These are phyloP conservation scores for Hycleus cichorii DNA, from an alignment of 1,140 invertebrate species.

Conservation along the genomic window DNA sequence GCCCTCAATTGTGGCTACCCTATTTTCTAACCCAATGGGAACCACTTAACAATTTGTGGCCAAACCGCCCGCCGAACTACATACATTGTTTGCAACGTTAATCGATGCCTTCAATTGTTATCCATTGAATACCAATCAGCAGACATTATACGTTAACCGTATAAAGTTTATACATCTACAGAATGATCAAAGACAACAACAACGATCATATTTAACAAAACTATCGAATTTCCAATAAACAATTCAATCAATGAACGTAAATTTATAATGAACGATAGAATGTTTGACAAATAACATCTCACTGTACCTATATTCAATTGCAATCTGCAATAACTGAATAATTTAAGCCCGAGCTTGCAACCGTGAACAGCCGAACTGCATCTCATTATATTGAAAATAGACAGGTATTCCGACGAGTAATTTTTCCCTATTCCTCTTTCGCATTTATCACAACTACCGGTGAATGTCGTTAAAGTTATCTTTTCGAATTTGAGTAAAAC, in stretches of 20 bases:
- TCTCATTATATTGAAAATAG: slow-evolving; percentile 13
- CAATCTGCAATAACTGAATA: neutral
- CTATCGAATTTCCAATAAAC: neutral
- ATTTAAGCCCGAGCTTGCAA: slow-evolving; percentile 2
- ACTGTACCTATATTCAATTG: neutral
- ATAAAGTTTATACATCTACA: too few species aligned
- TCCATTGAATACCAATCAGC: slow-evolving; percentile 12
- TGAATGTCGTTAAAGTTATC: too few species aligned
- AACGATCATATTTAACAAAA: neutral
- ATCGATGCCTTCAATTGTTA: slow-evolving; percentile 12
- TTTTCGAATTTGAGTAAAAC: too few species aligned
- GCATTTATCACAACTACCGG: too few species aligned
- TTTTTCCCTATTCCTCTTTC: too few species aligned
- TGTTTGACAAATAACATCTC: slow-evolving; percentile 1
- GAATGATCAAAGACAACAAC: neutral
- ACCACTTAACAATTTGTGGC: slow-evolving; percentile 19
- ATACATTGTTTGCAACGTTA: slow-evolving; percentile 16
- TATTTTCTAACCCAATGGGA: slow-evolving; percentile 18
- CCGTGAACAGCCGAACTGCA: slow-evolving; percentile 10
- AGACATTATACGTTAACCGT: neutral
- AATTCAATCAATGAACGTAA: too few species aligned
- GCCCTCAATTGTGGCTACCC: slow-evolving; percentile 17
- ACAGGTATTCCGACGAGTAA: too few species aligned
- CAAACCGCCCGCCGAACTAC: slow-evolving; percentile 12
- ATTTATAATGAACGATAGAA: too few species aligned